phyloP scores from a whole-genome alignment of 2,113 vertebrate genomes.

The Actenoides lindsayi region DNA sequence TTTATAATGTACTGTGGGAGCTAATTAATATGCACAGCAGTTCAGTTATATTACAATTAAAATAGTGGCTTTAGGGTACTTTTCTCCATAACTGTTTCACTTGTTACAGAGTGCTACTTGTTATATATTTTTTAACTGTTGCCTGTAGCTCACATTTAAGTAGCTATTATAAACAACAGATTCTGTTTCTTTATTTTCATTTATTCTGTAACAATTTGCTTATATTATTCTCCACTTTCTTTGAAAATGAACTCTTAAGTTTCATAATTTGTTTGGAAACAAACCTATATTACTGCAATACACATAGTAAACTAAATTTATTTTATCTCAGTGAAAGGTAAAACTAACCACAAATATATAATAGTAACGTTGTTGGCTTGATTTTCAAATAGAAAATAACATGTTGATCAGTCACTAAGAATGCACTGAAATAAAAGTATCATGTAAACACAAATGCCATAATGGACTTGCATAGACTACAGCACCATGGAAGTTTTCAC shows the following conservation, averaged over 20 bases:
- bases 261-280: neutral
- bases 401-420: neutral
- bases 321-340: neutral
- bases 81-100: neutral
- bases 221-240: neutral
- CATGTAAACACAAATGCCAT: neutral
- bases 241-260: neutral
- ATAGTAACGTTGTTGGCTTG: neutral
- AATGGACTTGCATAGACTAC: neutral
- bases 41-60: conserved; percentile 28
- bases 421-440: neutral
- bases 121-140: neutral
- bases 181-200: neutral
- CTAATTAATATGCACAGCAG: conserved; percentile 31
- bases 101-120: neutral
- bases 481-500: neutral
- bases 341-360: neutral
- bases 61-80: neutral
- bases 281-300: neutral
- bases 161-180: neutral
- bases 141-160: neutral
- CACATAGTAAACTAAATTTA: neutral
- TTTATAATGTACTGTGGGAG: neutral
- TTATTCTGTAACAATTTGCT: neutral
- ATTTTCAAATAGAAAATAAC: neutral